phyloP scores from a whole-genome alignment of 2,888 invertebrate genomes.

The Tipula confusa region DNA sequence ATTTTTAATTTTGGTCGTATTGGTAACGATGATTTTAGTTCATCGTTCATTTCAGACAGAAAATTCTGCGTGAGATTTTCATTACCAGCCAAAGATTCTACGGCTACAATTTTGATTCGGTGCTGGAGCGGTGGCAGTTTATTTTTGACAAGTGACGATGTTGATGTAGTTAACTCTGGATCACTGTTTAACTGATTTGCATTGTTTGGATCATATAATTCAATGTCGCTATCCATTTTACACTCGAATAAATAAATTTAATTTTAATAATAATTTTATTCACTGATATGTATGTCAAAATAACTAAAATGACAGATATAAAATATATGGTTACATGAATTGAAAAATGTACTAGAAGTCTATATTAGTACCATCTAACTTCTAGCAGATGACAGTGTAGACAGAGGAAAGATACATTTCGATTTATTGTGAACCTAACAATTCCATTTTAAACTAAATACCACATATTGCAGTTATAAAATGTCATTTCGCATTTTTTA shows the following conservation, averaged over 20 bases:
- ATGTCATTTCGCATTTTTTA: too few species aligned
- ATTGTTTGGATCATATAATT: not conserved
- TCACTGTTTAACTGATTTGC: not conserved
- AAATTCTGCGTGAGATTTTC: not conserved
- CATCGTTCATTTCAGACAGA: not conserved
- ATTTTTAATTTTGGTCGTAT: not conserved
- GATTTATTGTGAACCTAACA: too few species aligned
- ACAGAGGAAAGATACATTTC: not conserved
- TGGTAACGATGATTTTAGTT: not conserved
- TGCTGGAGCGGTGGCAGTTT: not conserved
- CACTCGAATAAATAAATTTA: too few species aligned
- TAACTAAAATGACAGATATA: not conserved
- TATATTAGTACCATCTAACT: not conserved
- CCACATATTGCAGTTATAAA: too few species aligned
- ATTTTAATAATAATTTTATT: too few species aligned
- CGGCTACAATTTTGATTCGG: not conserved
- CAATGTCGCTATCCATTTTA: not conserved
- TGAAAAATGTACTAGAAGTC: not conserved
- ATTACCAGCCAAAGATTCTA: not conserved
- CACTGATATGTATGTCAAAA: not conserved
- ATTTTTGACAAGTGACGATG: not conserved
- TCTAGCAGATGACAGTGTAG: not conserved
- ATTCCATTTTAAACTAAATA: too few species aligned
- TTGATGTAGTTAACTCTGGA: not conserved
- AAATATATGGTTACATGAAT: not conserved